These are phyloP conservation scores for Stenopsyche tienmushanensis DNA, from an alignment of 1,140 invertebrate genomes.

Conservation along the genomic window DNA sequence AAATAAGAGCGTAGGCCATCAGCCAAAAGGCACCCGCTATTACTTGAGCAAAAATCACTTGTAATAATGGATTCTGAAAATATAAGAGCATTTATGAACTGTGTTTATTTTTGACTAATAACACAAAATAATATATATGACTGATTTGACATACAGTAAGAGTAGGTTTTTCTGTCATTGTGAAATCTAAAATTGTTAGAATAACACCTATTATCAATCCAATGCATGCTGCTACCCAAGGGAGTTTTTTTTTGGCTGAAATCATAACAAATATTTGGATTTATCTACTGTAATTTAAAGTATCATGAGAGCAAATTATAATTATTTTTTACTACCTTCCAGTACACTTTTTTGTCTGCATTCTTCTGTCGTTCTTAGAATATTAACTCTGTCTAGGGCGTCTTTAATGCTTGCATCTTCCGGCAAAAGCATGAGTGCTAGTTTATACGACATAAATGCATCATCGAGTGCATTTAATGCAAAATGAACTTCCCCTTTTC, in stretches of 20 bases:
- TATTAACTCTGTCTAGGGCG: constrained; percentile 63
- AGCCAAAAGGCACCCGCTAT: constrained; percentile 24
- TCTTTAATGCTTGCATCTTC: constrained; percentile 66
- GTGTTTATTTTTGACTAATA: too few species aligned
- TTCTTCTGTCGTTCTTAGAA: constrained; percentile 60
- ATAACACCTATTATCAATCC: constrained; percentile 71
- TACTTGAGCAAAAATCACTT: constrained; percentile 28
- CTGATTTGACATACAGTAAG: too few species aligned
- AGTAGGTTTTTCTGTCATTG: constrained; percentile 66
- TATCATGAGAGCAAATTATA: constrained; percentile 3
- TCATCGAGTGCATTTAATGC: constrained; percentile 67
- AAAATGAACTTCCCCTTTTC: constrained; percentile 76
- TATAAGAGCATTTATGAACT: constrained; percentile 13
- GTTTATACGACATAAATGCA: constrained; percentile 71
- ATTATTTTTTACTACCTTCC: constrained; percentile 42
- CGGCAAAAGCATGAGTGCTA: constrained; percentile 67
- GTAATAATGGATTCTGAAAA: constrained; percentile 39
- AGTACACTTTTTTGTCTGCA: too few species aligned
- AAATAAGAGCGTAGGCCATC: constrained; percentile 6
- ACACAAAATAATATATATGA: too few species aligned
- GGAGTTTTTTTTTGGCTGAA: constrained; percentile 71
- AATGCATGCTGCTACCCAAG: constrained; percentile 73
- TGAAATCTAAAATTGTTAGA: constrained; percentile 70
- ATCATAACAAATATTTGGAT: constrained; percentile 21
- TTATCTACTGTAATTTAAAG: constrained; percentile 21